A percentile compares a stretch with the other conserved stretches of the same genome.
Conservation (phyloP, 2,797 vertebrate species). For the Myripristis murdjan region DNA sequence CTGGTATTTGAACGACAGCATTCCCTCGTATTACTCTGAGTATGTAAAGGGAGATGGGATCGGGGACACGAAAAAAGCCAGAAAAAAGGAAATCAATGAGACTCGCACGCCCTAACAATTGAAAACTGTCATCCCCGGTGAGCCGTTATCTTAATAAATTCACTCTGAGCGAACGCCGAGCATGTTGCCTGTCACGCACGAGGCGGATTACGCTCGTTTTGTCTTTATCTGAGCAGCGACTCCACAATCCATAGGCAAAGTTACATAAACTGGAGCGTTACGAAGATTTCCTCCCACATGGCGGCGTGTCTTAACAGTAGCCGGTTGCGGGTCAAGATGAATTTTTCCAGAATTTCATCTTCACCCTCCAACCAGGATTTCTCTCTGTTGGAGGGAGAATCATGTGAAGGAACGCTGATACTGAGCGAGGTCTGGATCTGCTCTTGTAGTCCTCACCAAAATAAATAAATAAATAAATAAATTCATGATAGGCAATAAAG, state of each 20-base stretch:
- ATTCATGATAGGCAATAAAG: neutral
- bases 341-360: constrained; percentile 3
- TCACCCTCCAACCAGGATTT: neutral
- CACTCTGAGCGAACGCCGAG: constrained; percentile 14
- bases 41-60: constrained; percentile 29
- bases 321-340: neutral
- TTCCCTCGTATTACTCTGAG: constrained; percentile 21
- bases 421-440: neutral
- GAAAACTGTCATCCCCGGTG: constrained; percentile 52
- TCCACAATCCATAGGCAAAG: constrained; percentile 3
- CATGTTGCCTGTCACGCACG: constrained; percentile 9
- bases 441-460: neutral
- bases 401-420: neutral
- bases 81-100: constrained; percentile 54
- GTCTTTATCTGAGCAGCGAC: constrained; percentile 20
- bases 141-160: constrained; percentile 59
- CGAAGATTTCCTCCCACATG: constrained; percentile 18
- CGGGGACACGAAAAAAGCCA: constrained; percentile 9
- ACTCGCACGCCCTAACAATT: constrained; percentile 49
- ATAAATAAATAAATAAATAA: neutral
- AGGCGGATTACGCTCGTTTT: constrained; percentile 17
- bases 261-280: constrained; percentile 20
- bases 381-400: neutral
- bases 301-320: neutral
- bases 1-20: constrained; percentile 51